Percentiles rank a stretch among this genome's conserved stretches.
These are phyloP conservation scores for Sylvia borin DNA, from an alignment of 2,797 vertebrate species.

Conservation along the genomic window DNA sequence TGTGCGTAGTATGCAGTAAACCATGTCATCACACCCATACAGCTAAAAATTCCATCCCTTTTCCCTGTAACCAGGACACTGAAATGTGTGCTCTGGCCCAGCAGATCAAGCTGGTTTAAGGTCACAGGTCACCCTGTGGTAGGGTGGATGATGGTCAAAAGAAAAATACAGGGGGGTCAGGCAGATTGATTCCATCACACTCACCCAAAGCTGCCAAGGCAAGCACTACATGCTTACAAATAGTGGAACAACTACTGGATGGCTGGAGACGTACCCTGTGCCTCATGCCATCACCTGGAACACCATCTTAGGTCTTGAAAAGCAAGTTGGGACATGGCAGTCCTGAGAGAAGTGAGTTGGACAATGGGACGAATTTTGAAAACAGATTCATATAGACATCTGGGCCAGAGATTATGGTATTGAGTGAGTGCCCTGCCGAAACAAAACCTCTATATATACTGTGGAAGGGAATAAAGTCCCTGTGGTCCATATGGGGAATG, in stretches of 20 bases:
- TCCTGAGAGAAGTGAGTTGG: neutral
- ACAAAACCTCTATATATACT: neutral
- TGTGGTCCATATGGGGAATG: neutral
- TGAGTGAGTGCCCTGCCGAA: neutral
- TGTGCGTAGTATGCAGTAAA: neutral
- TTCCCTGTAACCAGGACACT: neutral
- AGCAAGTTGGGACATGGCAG: neutral
- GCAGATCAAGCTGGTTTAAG: neutral
- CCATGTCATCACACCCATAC: accelerated
- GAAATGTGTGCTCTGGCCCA: neutral
- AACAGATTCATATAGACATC: neutral
- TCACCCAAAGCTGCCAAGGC: neutral
- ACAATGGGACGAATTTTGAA: neutral
- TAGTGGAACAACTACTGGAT: accelerated
- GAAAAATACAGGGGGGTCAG: neutral
- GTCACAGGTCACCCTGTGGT: no score
- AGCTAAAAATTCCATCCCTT: neutral
- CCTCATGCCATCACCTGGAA: neutral
- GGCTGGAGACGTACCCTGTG: neutral
- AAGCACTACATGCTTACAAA: no score
- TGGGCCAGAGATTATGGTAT: accelerated
- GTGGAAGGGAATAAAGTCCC: neutral
- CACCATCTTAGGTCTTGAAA: neutral
- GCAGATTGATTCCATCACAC: no score
- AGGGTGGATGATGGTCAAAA: no score